phyloP scores from a whole-genome alignment of 2,888 invertebrate genomes.

The Plagodis pulveraria region DNA sequence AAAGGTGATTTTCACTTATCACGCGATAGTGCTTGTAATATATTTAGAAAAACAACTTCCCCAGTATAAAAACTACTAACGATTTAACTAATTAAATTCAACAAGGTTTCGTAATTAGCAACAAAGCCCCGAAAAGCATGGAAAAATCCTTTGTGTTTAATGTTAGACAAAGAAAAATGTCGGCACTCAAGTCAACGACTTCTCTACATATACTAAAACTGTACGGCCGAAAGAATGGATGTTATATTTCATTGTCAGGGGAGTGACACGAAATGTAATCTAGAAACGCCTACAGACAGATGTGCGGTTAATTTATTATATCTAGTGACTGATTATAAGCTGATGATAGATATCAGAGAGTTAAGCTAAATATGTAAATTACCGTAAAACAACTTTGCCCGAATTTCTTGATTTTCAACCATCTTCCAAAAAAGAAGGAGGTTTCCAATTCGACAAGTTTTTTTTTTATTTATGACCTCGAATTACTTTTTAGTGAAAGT shows the following conservation, averaged over 20 bases:
- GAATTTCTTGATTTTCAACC: too few relatives aligned
- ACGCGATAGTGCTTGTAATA: too few relatives aligned
- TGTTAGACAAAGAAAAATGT: slow-evolving; percentile 31
- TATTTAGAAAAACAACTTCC: too few relatives aligned
- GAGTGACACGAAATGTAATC: slow-evolving; percentile 24
- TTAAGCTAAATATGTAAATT: neutral
- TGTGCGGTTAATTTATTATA: slow-evolving; percentile 27
- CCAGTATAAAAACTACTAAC: slow-evolving; percentile 9
- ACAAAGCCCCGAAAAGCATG: slow-evolving; percentile 25
- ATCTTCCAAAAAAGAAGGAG: too few relatives aligned
- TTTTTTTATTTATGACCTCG: too few relatives aligned
- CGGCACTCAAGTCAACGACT: slow-evolving; percentile 29
- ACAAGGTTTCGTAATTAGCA: slow-evolving; percentile 10
- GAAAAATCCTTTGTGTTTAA: slow-evolving; percentile 27
- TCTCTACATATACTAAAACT: slow-evolving; percentile 21
- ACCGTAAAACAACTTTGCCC: too few relatives aligned
- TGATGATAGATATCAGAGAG: neutral
- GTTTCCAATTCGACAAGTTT: too few relatives aligned
- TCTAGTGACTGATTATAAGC: slow-evolving; percentile 16
- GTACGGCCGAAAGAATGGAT: slow-evolving; percentile 28
- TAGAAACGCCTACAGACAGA: slow-evolving; percentile 31
- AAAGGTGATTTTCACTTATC: too few relatives aligned
- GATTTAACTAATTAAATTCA: slow-evolving; percentile 11
- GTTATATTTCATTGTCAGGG: slow-evolving; percentile 34
- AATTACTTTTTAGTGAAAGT: too few relatives aligned